Conservation (phyloP, 2,113 vertebrate genomes). For the Oryctolagus cuniculus region DNA sequence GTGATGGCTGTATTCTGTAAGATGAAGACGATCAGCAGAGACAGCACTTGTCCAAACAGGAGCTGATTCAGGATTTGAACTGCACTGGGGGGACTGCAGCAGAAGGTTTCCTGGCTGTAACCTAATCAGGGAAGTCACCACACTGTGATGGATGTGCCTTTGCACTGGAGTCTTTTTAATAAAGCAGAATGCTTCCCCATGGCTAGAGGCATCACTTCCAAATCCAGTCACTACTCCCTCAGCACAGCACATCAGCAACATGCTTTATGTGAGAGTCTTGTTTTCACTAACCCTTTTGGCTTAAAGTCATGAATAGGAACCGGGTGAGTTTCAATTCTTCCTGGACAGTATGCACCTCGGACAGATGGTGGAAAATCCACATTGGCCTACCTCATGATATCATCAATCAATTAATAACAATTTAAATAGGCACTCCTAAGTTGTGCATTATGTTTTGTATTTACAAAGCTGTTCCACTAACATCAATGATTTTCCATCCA, state of each 20-base stretch:
- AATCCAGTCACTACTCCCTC: neutral
- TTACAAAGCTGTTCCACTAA: neutral
- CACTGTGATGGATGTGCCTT: neutral
- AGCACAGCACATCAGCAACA: neutral
- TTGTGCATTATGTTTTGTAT: neutral
- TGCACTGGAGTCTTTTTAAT: neutral
- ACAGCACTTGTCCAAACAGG: rapidly evolving
- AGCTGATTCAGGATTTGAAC: neutral
- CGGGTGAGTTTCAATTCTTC: conserved; percentile 29
- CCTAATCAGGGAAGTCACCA: neutral
- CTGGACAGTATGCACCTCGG: neutral
- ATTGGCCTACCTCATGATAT: neutral
- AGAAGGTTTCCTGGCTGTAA: neutral
- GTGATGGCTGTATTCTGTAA: neutral
- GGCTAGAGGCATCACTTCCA: neutral
- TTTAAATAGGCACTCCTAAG: neutral
- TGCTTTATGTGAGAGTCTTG: neutral
- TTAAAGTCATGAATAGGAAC: conserved; percentile 20
- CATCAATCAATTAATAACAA: neutral
- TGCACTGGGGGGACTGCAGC: rapidly evolving
- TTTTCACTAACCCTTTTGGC: neutral
- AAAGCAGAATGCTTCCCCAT: neutral
- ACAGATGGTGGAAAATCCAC: conserved; percentile 62
- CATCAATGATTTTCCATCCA: neutral
- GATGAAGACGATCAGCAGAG: neutral